phyloP scores from a whole-genome alignment of 2,797 vertebrate genomes.

The Tragopan temminckii region DNA sequence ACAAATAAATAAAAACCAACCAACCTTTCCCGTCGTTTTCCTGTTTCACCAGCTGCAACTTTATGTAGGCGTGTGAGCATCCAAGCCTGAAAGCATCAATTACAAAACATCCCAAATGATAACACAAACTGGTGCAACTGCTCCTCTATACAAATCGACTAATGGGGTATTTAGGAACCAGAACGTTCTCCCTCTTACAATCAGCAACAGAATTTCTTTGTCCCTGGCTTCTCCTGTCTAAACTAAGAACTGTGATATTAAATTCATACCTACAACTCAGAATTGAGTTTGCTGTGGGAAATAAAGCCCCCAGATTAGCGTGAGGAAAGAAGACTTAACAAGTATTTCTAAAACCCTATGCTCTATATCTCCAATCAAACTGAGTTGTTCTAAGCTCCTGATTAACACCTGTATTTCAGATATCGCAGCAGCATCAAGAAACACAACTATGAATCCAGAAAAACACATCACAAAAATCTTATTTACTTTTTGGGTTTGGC shows the following conservation, averaged over 20 bases:
- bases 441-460: not conserved
- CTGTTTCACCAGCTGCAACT: conserved; percentile 89
- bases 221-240: not conserved
- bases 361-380: not conserved
- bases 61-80: conserved; percentile 86
- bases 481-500: conserved; percentile 79
- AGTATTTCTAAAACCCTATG: not conserved
- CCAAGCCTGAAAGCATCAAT: conserved; percentile 79
- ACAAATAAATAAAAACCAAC: conserved; percentile 4
- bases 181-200: not conserved
- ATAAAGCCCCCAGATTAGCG: not conserved
- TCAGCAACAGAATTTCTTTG: not conserved
- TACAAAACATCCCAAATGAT: not conserved
- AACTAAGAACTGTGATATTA: not conserved
- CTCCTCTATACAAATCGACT: not conserved
- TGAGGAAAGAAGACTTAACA: not conserved
- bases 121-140: not conserved
- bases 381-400: not conserved
- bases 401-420: not conserved
- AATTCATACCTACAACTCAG: not conserved
- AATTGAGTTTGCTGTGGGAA: not conserved
- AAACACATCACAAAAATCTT: not conserved
- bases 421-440: not conserved
- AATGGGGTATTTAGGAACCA: not conserved
- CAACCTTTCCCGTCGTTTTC: conserved; percentile 86